phyloP scores from a whole-genome alignment of 2,113 vertebrate species.

The Crotalus helleri region DNA sequence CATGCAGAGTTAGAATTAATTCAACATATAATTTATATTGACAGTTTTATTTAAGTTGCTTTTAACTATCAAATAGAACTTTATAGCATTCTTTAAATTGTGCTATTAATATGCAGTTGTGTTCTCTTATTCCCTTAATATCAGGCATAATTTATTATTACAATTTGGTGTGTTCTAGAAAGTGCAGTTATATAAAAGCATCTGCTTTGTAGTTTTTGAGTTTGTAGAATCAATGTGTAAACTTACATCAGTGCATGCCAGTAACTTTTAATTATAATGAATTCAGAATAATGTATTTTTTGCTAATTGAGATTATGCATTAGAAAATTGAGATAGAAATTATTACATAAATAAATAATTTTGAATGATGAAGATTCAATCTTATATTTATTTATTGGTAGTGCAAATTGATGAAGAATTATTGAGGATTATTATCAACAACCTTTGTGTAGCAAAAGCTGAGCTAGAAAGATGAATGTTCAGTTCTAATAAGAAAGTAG shows the following conservation, averaged over 20 bases:
- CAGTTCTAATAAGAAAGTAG: not conserved
- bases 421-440: not conserved
- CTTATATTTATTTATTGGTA: not conserved
- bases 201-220: not conserved
- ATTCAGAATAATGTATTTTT: not conserved
- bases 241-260: not conserved
- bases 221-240: not conserved
- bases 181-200: not conserved
- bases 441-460: not conserved
- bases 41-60: constrained; percentile 13
- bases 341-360: not conserved
- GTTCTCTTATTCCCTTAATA: constrained; percentile 7
- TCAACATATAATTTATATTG: constrained; percentile 15
- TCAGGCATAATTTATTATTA: not conserved
- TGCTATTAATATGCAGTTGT: not conserved
- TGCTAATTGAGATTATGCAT: not conserved
- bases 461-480: not conserved
- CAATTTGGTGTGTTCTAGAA: not conserved
- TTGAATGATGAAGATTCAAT: not conserved
- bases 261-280: not conserved
- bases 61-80: constrained; percentile 18
- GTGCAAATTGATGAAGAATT: not conserved
- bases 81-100: constrained; percentile 9
- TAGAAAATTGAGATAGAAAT: not conserved
- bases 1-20: constrained; percentile 5